phyloP scores from a whole-genome alignment of 2,888 invertebrate species.

The Muschampia staudingeri region DNA sequence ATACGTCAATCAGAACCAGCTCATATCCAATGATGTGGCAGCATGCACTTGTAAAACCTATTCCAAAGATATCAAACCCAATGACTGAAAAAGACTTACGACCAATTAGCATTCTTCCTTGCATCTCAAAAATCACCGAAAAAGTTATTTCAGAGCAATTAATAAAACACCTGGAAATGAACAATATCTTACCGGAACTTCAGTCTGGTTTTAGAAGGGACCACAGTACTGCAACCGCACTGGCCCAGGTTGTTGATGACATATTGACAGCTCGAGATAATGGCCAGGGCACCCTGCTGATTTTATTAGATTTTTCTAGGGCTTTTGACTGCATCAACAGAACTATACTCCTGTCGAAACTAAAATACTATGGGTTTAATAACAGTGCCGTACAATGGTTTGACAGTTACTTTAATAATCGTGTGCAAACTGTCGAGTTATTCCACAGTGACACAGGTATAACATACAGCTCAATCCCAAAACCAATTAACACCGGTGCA shows the following conservation, averaged over 20 bases:
- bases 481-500: too few relatives aligned
- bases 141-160: constrained; percentile 37
- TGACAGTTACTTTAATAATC: too few relatives aligned
- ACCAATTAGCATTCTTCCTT: constrained; percentile 47
- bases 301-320: constrained; percentile 16
- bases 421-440: too few relatives aligned
- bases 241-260: constrained; percentile 21
- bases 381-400: constrained; percentile 14
- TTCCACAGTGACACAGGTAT: too few relatives aligned
- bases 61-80: constrained; percentile 39
- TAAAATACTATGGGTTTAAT: constrained; percentile 18
- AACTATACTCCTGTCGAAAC: constrained; percentile 7
- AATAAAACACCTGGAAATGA: constrained; percentile 25
- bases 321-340: constrained; percentile 30
- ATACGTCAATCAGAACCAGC: constrained; percentile 30
- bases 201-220: constrained; percentile 44
- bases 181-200: constrained; percentile 32
- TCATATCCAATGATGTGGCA: constrained; percentile 39
- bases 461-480: too few relatives aligned
- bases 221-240: constrained; percentile 13
- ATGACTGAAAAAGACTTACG: constrained; percentile 28
- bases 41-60: constrained; percentile 39
- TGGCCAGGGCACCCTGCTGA: constrained; percentile 9
- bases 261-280: constrained; percentile 11
- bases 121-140: constrained; percentile 50